These are phyloP conservation scores for Lepidochrysops patricia DNA, from an alignment of 2,888 invertebrate species.

Conservation along the genomic window DNA sequence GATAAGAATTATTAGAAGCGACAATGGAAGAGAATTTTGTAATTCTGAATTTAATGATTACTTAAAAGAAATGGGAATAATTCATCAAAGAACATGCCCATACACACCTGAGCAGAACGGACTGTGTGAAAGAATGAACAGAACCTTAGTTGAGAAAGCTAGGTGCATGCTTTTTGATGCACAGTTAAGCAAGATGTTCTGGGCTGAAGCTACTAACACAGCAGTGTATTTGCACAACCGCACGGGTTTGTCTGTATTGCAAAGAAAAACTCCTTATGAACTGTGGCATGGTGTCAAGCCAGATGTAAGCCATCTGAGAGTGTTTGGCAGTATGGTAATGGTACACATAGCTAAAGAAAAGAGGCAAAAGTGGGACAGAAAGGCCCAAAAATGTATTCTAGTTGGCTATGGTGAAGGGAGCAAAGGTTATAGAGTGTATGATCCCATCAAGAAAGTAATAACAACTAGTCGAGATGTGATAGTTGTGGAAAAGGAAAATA, in stretches of 20 bases:
- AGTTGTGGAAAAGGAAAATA: too few species aligned
- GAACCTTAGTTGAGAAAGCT: background rate
- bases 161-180: background rate
- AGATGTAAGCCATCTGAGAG: background rate
- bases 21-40: background rate
- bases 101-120: background rate
- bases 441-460: too few species aligned
- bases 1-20: background rate
- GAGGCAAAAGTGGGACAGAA: background rate
- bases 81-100: conserved; percentile 7
- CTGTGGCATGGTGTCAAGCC: background rate
- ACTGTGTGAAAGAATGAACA: background rate
- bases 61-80: conserved; percentile 7
- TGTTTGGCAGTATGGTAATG: background rate
- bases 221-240: background rate
- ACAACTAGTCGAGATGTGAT: too few species aligned
- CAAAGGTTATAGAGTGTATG: too few species aligned
- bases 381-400: background rate
- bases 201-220: background rate
- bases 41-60: background rate
- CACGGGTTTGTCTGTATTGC: background rate
- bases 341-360: background rate
- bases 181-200: background rate
- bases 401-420: too few species aligned
- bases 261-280: background rate